phyloP scores from a whole-genome alignment of 2,113 vertebrate genomes.

The Ictalurus punctatus region DNA sequence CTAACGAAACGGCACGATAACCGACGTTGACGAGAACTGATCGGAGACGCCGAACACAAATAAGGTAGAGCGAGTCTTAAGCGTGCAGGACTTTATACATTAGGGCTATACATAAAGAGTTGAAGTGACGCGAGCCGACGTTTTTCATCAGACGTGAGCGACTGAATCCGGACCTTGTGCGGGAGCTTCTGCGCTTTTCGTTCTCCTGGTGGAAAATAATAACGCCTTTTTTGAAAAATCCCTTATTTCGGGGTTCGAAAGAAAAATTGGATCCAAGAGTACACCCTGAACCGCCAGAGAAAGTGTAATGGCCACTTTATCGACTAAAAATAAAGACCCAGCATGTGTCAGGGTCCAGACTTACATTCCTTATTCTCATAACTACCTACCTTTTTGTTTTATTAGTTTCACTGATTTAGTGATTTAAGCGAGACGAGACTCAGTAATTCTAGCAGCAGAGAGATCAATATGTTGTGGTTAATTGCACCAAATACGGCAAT shows the following conservation, averaged over 20 bases:
- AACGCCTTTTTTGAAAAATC: neutral
- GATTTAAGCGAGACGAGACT: neutral
- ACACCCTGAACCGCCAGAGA: neutral
- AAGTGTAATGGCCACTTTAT: neutral
- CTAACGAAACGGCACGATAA: neutral
- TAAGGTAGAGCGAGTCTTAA: too few species aligned
- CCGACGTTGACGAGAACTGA: too few species aligned
- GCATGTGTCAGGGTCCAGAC: neutral
- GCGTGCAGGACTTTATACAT: too few species aligned
- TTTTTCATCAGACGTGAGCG: neutral
- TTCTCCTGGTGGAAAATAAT: neutral
- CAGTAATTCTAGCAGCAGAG: neutral
- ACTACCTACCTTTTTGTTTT: neutral
- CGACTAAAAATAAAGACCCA: neutral
- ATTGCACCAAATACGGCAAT: neutral
- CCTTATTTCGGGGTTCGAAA: neutral
- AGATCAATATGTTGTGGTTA: neutral
- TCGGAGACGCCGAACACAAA: too few species aligned
- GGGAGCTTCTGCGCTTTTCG: neutral
- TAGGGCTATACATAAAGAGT: too few species aligned
- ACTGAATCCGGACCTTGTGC: neutral
- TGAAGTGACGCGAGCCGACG: too few species aligned
- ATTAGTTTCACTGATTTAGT: neutral
- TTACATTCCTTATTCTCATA: neutral
- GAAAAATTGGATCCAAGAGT: neutral